phyloP scores from a whole-genome alignment of 2,888 invertebrate species.

The Norana najaformis region DNA sequence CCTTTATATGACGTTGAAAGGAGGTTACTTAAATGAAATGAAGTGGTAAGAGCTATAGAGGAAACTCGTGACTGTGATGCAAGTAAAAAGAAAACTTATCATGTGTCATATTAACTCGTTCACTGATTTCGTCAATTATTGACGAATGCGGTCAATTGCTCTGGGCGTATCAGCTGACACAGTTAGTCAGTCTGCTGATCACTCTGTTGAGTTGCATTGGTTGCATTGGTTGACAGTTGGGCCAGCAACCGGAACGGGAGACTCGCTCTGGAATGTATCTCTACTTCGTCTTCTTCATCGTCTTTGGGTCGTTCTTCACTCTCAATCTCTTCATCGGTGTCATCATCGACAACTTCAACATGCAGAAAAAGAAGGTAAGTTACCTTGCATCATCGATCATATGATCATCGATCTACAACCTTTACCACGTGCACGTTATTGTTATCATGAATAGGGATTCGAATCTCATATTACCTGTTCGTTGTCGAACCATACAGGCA shows the following conservation, averaged over 20 bases:
- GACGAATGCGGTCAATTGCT: not conserved
- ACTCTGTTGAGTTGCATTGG: too few species aligned
- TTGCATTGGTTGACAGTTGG: not conserved
- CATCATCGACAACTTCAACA: slow-evolving; percentile 99
- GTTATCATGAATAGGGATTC: too few species aligned
- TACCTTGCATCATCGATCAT: slow-evolving; percentile 84
- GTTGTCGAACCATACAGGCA: too few species aligned
- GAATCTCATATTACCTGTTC: too few species aligned
- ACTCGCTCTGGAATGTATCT: slow-evolving; percentile 95
- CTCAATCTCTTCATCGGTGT: slow-evolving; percentile 99
- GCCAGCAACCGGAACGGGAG: slow-evolving; percentile 85
- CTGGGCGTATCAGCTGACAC: too few species aligned
- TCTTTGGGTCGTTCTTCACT: slow-evolving; percentile 98
- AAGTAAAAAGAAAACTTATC: not conserved
- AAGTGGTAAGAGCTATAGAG: not conserved
- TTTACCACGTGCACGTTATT: not conserved
- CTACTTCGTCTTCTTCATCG: slow-evolving; percentile 99
- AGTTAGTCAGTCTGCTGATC: too few species aligned
- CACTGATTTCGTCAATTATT: not conserved
- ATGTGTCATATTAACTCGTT: not conserved
- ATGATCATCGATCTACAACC: slow-evolving; percentile 99
- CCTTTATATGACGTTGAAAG: too few species aligned
- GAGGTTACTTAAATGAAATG: not conserved
- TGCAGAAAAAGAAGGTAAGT: slow-evolving; percentile 94
- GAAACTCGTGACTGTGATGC: not conserved